phyloP scores from a whole-genome alignment of 1,140 invertebrate species.

The Anastatus disparis region DNA sequence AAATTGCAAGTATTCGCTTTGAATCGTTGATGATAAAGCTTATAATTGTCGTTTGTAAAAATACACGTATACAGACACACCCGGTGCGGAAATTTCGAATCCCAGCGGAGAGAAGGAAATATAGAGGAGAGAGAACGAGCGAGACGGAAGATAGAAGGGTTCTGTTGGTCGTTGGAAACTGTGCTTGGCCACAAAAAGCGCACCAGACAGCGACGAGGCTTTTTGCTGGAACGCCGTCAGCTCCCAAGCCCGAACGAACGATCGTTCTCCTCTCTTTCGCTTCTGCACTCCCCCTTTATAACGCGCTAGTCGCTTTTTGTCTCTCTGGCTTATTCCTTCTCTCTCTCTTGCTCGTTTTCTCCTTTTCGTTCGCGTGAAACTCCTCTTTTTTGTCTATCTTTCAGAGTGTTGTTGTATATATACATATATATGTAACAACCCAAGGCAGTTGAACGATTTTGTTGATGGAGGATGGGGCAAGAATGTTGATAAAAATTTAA shows the following conservation, averaged over 20 bases:
- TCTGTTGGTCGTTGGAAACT: constrained; percentile 62
- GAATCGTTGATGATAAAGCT: too few species aligned
- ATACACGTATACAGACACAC: too few species aligned
- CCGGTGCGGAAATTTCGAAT: too few species aligned
- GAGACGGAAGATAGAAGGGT: constrained; percentile 33
- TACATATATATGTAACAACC: too few species aligned
- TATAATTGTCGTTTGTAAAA: too few species aligned
- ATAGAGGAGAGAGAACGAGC: constrained; percentile 41
- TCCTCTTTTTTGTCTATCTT: constrained; percentile 3
- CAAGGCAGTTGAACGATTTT: neutral
- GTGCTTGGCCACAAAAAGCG: constrained; percentile 66
- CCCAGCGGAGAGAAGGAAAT: constrained; percentile 25
- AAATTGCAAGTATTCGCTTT: too few species aligned
- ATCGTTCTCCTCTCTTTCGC: constrained; percentile 57
- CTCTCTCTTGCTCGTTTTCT: constrained; percentile 26
- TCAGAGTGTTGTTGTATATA: neutral
- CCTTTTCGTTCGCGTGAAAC: constrained; percentile 35
- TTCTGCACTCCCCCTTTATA: neutral
- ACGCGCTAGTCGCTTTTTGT: constrained; percentile 19
- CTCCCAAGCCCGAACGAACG: constrained; percentile 65
- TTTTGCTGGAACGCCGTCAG: constrained; percentile 69
- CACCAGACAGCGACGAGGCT: constrained; percentile 67
- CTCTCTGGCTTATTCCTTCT: constrained; percentile 22
- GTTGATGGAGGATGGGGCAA: too few species aligned
- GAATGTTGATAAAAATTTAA: too few species aligned